phyloP scores from a whole-genome alignment of 2,113 vertebrate species.

The Terrapene triunguis region DNA sequence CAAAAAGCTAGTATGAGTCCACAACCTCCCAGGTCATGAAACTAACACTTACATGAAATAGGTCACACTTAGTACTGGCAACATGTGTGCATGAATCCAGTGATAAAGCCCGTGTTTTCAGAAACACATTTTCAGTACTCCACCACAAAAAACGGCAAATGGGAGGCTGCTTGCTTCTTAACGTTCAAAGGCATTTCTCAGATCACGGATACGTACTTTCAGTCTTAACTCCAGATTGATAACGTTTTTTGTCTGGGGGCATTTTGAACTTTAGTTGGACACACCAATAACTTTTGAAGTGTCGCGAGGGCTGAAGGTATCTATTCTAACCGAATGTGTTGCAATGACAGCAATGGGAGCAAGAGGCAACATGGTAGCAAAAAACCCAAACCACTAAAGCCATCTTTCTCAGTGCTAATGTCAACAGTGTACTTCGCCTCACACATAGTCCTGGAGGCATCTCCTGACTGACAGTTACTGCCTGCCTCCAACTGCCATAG shows the following conservation, averaged over 20 bases:
- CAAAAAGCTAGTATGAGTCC: not conserved
- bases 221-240: not conserved
- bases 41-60: not conserved
- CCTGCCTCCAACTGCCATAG: not conserved
- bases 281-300: not conserved
- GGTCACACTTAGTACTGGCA: not conserved
- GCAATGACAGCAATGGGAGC: not conserved
- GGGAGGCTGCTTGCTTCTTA: conserved; percentile 51
- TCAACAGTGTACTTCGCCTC: not conserved
- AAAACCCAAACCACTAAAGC: not conserved
- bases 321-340: not conserved
- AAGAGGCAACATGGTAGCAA: not conserved
- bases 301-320: not conserved
- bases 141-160: conserved; percentile 19
- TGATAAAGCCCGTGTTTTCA: not conserved
- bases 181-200: conserved; percentile 41
- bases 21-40: not conserved
- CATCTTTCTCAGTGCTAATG: not conserved
- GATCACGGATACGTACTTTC: conserved; percentile 39
- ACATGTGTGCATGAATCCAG: not conserved
- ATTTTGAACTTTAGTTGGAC: not conserved
- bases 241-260: conserved; percentile 30
- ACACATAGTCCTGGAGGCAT: not conserved
- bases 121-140: not conserved
- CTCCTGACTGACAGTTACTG: not conserved